These are phyloP conservation scores for Crematogaster levior DNA, from an alignment of 2,888 invertebrate species.

Conservation along the genomic window DNA sequence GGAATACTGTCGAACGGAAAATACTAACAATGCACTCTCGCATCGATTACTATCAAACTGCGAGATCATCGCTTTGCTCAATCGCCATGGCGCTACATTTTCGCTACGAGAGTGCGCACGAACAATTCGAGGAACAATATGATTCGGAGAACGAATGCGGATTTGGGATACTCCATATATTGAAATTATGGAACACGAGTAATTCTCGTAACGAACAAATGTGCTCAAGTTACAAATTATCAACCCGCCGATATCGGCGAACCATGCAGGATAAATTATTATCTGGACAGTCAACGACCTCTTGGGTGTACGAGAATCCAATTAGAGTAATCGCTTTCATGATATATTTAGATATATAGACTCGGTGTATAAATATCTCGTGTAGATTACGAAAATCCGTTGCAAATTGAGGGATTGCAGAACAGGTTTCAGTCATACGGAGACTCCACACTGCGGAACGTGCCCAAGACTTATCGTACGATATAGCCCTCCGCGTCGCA, in stretches of 20 bases:
- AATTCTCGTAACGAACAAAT: constrained; percentile 49
- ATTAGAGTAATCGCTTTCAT: constrained; percentile 11
- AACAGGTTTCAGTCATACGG: background rate
- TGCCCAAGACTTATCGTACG: constrained; percentile 19
- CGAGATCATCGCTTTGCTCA: constrained; percentile 52
- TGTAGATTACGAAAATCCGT: background rate
- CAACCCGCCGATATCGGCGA: constrained; percentile 17
- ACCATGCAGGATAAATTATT: constrained; percentile 32
- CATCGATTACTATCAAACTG: constrained; percentile 47
- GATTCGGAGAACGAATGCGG: constrained; percentile 39
- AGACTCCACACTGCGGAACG: background rate
- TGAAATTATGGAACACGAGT: constrained; percentile 48
- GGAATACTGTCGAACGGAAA: constrained; percentile 42
- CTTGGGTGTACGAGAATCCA: background rate
- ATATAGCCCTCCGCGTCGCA: background rate
- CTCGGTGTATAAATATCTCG: background rate
- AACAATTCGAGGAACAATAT: constrained; percentile 50
- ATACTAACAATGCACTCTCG: constrained; percentile 48
- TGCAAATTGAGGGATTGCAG: constrained; percentile 27
- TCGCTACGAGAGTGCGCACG: constrained; percentile 40
- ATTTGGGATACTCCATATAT: constrained; percentile 26
- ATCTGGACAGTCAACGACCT: constrained; percentile 30
- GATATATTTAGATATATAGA: background rate
- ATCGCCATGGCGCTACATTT: constrained; percentile 35
- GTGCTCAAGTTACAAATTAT: constrained; percentile 54